Evolutionary conservation across 2,113 vertebrate species (phyloP).

Genomic region (Alosa alosa): DNA sequence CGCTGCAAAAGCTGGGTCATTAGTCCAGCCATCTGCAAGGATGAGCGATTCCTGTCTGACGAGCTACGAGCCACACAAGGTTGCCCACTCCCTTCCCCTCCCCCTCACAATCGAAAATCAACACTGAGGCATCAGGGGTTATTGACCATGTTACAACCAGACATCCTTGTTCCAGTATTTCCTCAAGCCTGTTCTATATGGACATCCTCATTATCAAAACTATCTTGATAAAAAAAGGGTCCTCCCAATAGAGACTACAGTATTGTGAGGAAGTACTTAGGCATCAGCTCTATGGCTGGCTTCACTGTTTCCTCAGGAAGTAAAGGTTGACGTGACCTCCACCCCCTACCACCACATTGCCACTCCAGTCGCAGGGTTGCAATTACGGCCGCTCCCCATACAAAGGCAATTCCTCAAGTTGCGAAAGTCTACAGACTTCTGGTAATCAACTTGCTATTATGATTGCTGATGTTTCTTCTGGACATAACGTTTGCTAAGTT

Average conservation of each 20-base stretch:
- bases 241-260: background rate
- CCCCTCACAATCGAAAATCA: slow-evolving; percentile 23
- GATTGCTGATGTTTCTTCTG: background rate
- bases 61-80: slow-evolving; percentile 29
- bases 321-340: background rate
- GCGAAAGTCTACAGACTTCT: background rate
- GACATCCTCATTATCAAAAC: background rate
- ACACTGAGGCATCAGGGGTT: slow-evolving; percentile 26
- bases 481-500: background rate
- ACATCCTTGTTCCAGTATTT: background rate
- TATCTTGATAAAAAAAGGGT: background rate
- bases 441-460: background rate
- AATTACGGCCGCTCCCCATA: background rate
- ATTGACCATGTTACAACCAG: slow-evolving; percentile 19
- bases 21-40: slow-evolving; percentile 57
- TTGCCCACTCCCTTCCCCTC: background rate
- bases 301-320: background rate
- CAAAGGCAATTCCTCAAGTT: background rate
- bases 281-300: background rate
- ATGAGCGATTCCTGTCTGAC: slow-evolving; percentile 44
- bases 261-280: background rate
- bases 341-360: too few relatives aligned
- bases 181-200: background rate
- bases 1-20: slow-evolving; percentile 52
- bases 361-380: too few relatives aligned